Base-by-base conservation (phyloP, 2,113 vertebrate species). In the Upupa epops region DNA sequence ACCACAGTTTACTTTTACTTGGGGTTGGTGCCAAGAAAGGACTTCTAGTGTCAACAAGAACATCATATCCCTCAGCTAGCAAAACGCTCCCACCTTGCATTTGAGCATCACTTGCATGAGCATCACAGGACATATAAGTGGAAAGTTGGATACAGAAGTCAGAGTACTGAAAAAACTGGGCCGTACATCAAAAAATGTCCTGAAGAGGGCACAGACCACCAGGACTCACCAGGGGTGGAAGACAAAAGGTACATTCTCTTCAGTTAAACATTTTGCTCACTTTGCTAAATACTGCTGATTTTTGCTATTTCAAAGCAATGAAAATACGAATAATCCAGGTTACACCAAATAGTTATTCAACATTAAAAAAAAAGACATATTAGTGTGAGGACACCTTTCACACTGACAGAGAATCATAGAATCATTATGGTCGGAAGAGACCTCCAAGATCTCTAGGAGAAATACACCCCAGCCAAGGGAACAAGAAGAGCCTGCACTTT, bases 281-380 rank as follows among this genome's bases (percentile, higher is more conserved):
- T 19, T 48, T 48, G 46, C 46, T 48, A 34, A 8, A 72, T 13
- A 14, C 0, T n/a, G 11, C 42, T 59, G 21, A 55, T 86, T 63
- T 21, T 3, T 55, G 40, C 40, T 42, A 15, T 77, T 55, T 36
- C 29, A 63, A 29, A 20, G 16, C 1, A 2, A 29, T 32, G 31
- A 69, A 79, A 58, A 8, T 8, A 20, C 7, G 59, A 71, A 55
- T 6, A 48, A 88, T 46, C 8, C 60, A 48, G 4, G n/a, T 81
- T 64, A 68, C 5, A 70, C 10, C 2, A 1, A 48, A 3, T 21
- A 59, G 7, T 22, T 49, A n/a, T 78, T 49, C 54, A 86, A 52
- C 16, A 6, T 0, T 3, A 76, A 15, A 11, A 26, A n/a, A 69
- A 69, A 36, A 36, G 5, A 5, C 0, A 15, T 7, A 34, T 5